Conservation (phyloP, 2,797 vertebrate genomes). For the Pachyuromys duprasi region DNA sequence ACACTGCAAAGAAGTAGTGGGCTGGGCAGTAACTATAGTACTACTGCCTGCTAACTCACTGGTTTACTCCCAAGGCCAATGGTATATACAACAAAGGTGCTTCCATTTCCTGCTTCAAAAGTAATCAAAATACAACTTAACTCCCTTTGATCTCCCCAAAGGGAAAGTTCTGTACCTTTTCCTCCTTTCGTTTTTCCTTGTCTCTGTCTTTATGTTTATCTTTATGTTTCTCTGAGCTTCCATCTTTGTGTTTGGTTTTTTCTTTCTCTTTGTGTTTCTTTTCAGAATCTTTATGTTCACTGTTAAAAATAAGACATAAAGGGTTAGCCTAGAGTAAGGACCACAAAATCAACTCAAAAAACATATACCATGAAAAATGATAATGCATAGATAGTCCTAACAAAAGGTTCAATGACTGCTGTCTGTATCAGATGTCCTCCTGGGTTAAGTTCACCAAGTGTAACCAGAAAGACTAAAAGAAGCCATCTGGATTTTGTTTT, state of each 20-base stretch:
- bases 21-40: not conserved
- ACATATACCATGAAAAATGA: slow-evolving; percentile 67
- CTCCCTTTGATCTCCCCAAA: not conserved
- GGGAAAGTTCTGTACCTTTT: slow-evolving; percentile 89
- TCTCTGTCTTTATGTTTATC: slow-evolving; percentile 91
- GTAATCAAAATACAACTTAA: slow-evolving; percentile 39
- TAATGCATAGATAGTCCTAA: slow-evolving; percentile 41
- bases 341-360: slow-evolving; percentile 57
- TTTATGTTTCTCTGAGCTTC: slow-evolving; percentile 95
- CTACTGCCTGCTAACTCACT: too few species aligned
- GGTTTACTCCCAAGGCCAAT: slow-evolving; percentile 2
- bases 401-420: slow-evolving; percentile 41
- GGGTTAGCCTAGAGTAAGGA: slow-evolving; percentile 56
- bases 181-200: slow-evolving; percentile 94
- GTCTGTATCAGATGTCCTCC: not conserved
- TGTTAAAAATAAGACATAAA: slow-evolving; percentile 85
- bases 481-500: not conserved
- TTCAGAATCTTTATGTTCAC: slow-evolving; percentile 97
- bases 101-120: slow-evolving; percentile 37
- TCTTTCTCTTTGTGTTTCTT: slow-evolving; percentile 97
- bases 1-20: not conserved
- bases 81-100: not conserved
- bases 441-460: not conserved
- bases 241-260: slow-evolving; percentile 93
- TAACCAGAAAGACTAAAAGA: not conserved